phyloP scores from a whole-genome alignment of 37 sponge, comb jelly and placozoan genomes.

The Spongilla lacustris region DNA sequence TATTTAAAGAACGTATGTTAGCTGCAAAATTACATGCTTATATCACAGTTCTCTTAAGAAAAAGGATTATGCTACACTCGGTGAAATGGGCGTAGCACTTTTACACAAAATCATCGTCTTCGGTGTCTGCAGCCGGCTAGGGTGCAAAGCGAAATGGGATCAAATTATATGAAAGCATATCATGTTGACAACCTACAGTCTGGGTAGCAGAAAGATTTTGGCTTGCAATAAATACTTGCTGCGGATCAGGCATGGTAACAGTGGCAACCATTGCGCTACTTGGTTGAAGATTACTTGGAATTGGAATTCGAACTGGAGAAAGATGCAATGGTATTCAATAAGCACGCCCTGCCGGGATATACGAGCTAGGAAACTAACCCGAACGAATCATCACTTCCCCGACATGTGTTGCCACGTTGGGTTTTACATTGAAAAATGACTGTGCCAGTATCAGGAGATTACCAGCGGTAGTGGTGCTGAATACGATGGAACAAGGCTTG shows the following conservation, averaged over 20 bases:
- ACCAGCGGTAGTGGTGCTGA: not conserved
- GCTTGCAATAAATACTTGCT: not conserved
- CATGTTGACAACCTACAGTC: not conserved
- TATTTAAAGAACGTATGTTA: too few relatives aligned
- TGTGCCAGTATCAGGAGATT: not conserved
- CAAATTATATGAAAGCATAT: too few relatives aligned
- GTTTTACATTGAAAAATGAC: not conserved
- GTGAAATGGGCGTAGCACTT: too few relatives aligned
- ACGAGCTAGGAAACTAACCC: not conserved
- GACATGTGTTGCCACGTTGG: not conserved
- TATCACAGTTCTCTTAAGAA: too few relatives aligned
- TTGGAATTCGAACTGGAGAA: too few relatives aligned
- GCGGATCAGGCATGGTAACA: not conserved
- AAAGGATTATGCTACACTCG: too few relatives aligned
- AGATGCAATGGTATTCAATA: too few relatives aligned
- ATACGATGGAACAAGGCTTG: not conserved
- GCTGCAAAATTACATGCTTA: too few relatives aligned
- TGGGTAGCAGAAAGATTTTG: not conserved
- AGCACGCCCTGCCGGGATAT: not conserved
- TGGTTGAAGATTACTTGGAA: too few relatives aligned
- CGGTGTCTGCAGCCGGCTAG: too few relatives aligned
- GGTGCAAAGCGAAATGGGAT: too few relatives aligned
- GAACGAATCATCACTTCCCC: not conserved
- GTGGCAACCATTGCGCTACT: not conserved
- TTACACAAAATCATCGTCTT: too few relatives aligned